Evolutionary conservation across 2,797 vertebrate genomes (phyloP).

Genomic region (Pantherophis alleghaniensis): DNA sequence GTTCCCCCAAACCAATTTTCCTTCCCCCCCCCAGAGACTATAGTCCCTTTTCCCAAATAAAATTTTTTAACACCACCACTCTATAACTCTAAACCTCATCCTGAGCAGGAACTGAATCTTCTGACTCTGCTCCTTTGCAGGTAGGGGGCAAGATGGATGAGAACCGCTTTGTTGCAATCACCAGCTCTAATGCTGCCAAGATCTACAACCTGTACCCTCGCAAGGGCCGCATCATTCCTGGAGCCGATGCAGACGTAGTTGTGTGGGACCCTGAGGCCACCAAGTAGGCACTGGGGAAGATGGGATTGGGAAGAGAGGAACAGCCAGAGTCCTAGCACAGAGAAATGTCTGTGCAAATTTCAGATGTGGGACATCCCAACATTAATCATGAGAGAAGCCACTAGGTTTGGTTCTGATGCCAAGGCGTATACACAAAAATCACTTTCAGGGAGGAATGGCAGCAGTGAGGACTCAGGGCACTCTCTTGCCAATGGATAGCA

Average conservation of each 20-base stretch:
- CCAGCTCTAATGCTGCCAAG: slow-evolving; percentile 95
- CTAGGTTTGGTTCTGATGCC: neutral
- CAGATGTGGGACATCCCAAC: neutral
- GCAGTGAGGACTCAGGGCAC: neutral
- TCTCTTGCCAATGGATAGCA: neutral
- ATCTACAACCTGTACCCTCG: slow-evolving; percentile 96
- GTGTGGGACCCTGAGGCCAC: slow-evolving; percentile 97
- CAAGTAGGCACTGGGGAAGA: slow-evolving; percentile 72
- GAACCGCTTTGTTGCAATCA: slow-evolving; percentile 94
- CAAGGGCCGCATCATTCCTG: slow-evolving; percentile 93
- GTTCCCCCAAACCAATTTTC: neutral
- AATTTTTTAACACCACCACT: neutral
- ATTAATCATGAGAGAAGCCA: neutral
- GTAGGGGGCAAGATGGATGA: slow-evolving; percentile 97
- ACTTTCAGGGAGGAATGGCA: neutral
- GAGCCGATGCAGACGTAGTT: slow-evolving; percentile 92
- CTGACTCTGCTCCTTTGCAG: slow-evolving; percentile 62
- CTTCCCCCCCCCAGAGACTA: too few relatives aligned
- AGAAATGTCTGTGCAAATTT: neutral
- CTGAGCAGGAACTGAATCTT: neutral
- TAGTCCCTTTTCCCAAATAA: neutral
- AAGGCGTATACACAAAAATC: neutral
- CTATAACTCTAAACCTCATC: neutral
- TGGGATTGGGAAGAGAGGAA: neutral
- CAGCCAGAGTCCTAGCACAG: neutral